Percentiles rank a stretch among this genome's conserved stretches.
These are phyloP conservation scores for Cheilosia vernalis DNA, from an alignment of 2,888 invertebrate genomes.

Conservation along the genomic window DNA sequence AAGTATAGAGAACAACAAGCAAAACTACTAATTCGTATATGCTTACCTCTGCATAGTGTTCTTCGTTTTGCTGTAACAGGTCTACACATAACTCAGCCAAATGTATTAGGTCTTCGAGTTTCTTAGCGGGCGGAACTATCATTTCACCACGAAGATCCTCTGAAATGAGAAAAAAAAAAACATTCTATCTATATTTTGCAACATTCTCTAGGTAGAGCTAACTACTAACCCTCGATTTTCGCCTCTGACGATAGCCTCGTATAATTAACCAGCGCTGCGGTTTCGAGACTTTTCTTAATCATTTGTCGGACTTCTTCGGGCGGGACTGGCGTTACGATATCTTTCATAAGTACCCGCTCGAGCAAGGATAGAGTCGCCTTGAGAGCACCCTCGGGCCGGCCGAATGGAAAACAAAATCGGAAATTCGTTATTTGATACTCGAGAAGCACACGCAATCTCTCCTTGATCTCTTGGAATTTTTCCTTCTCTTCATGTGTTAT, in stretches of 20 bases:
- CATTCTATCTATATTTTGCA: background rate
- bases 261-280: constrained; percentile 98
- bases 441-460: constrained; percentile 94
- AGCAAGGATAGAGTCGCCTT: constrained; percentile 98
- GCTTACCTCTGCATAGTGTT: constrained; percentile 99
- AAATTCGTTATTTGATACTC: constrained; percentile 99
- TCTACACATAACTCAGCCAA: constrained; percentile 99
- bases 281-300: constrained; percentile 98
- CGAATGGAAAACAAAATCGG: constrained; percentile 99
- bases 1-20: constrained; percentile 38
- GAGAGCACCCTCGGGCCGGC: constrained; percentile 98
- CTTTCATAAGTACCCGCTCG: constrained; percentile 99
- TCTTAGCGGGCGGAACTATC: constrained; percentile 91
- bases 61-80: constrained; percentile 99
- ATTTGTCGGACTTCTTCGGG: constrained; percentile 97
- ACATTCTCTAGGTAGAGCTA: too few relatives aligned
- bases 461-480: constrained; percentile 98
- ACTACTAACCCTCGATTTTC: constrained; percentile 94
- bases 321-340: constrained; percentile 98
- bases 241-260: constrained; percentile 97
- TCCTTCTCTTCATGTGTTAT: constrained; percentile 99
- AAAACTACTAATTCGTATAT: background rate
- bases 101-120: constrained; percentile 97
- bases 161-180: constrained; percentile 79
- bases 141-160: constrained; percentile 93